A percentile compares a stretch with the other conserved stretches of the same genome.
Conservation (phyloP, 1,140 invertebrate genomes). For the Tetraneura akinire region DNA sequence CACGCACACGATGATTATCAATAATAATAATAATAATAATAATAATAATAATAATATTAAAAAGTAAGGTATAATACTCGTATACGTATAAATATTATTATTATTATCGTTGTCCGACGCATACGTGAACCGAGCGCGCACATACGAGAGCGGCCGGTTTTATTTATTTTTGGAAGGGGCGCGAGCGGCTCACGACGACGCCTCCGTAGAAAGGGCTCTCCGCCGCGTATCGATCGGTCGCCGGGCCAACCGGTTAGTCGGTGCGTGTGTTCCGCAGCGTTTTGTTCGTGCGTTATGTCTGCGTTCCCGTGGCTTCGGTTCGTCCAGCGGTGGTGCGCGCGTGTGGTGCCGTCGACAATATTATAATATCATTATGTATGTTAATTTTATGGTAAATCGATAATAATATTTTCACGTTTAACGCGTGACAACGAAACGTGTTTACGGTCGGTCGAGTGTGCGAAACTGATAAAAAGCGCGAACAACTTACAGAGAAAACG, state of each 20-base stretch:
- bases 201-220: slow-evolving; percentile 25
- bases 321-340: neutral
- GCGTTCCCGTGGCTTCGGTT: neutral
- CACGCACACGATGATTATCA: neutral
- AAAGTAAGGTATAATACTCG: too few species aligned
- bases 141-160: neutral
- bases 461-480: too few species aligned
- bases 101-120: neutral
- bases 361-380: too few species aligned
- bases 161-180: neutral
- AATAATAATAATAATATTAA: too few species aligned
- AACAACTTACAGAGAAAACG: too few species aligned
- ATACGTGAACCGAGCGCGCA: neutral
- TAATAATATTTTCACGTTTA: too few species aligned
- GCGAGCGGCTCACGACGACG: neutral
- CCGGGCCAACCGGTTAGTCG: slow-evolving; percentile 42
- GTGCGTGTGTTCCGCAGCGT: slow-evolving; percentile 31
- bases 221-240: slow-evolving; percentile 18
- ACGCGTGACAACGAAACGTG: too few species aligned
- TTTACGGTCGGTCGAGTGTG: too few species aligned
- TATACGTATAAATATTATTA: neutral
- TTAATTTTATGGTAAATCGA: too few species aligned
- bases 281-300: neutral
- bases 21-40: too few species aligned
- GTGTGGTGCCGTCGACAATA: neutral